Conservation (phyloP, 2,888 invertebrate species). For the Megamerina dolium region DNA sequence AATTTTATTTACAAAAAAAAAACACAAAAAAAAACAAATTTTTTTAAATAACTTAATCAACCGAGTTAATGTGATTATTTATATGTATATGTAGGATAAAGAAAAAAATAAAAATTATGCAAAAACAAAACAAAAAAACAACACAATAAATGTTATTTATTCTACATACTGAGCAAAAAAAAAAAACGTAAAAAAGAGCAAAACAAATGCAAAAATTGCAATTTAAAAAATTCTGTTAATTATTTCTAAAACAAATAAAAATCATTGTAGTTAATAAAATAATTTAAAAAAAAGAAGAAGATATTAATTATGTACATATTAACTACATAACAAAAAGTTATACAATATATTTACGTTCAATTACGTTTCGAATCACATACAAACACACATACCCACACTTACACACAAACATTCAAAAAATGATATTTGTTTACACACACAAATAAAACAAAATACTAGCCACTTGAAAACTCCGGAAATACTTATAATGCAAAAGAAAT, state of each 20-base stretch:
- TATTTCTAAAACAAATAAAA: background rate
- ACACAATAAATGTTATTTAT: constrained; percentile 10
- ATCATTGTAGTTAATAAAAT: background rate
- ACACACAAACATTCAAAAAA: background rate
- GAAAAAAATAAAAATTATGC: constrained; percentile 5
- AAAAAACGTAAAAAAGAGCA: constrained; percentile 12
- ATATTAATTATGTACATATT: background rate
- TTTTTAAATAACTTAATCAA: constrained; percentile 9
- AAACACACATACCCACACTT: too few relatives aligned
- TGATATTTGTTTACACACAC: too few relatives aligned
- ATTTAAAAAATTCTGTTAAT: background rate
- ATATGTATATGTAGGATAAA: background rate
- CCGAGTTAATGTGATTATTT: constrained; percentile 17
- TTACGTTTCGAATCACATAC: too few relatives aligned
- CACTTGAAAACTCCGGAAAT: background rate
- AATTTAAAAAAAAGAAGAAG: background rate
- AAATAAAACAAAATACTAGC: background rate
- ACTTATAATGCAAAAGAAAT: background rate
- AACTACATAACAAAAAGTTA: too few relatives aligned
- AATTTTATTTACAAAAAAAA: too few relatives aligned
- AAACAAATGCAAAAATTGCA: constrained; percentile 16
- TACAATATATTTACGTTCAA: too few relatives aligned
- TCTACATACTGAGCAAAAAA: constrained; percentile 7
- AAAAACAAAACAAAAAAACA: constrained; percentile 8
- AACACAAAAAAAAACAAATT: background rate